Percentiles rank a stretch among this genome's conserved stretches.
Conservation (phyloP, 2,113 vertebrate genomes). For the Oreocharis arfaki region DNA sequence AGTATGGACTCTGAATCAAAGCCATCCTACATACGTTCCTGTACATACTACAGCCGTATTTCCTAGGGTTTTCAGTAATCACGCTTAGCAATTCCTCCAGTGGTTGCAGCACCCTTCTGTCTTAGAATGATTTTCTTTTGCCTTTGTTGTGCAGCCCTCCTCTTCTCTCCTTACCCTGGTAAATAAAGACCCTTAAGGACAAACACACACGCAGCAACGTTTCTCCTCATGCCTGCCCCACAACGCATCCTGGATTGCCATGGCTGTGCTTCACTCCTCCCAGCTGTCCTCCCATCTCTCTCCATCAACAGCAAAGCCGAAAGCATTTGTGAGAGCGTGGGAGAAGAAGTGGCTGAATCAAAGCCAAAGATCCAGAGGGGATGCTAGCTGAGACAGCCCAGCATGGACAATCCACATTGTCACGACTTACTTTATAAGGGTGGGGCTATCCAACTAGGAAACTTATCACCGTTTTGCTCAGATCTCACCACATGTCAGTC, state of each 20-base stretch:
- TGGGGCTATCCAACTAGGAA: not conserved
- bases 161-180: not conserved
- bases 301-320: not conserved
- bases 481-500: not conserved
- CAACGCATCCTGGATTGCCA: not conserved
- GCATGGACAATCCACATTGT: not conserved
- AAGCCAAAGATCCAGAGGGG: not conserved
- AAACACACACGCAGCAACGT: not conserved
- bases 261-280: not conserved
- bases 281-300: not conserved
- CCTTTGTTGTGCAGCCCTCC: not conserved
- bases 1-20: not conserved
- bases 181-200: not conserved
- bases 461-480: not conserved
- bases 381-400: not conserved
- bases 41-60: not conserved
- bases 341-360: not conserved
- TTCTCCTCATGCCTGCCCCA: not conserved
- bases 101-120: not conserved
- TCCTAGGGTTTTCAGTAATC: constrained; percentile 10
- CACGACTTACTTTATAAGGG: not conserved
- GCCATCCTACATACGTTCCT: not conserved
- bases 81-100: not conserved
- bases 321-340: not conserved
- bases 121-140: not conserved